Conservation (phyloP, 2,797 vertebrate genomes). For the Muscicapa striata region DNA sequence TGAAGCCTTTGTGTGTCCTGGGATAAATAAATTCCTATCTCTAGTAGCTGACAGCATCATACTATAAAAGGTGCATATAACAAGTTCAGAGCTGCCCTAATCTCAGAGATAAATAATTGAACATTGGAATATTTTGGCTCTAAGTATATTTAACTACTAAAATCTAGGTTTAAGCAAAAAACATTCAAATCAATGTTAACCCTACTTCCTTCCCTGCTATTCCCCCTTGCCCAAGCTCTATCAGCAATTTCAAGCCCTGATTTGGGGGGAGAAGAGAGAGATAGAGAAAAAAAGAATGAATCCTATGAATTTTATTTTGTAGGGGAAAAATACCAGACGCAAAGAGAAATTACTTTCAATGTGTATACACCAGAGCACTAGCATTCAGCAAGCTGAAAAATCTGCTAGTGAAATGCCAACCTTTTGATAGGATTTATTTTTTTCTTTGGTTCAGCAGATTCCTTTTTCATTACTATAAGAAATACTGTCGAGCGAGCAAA, state of each 20-base stretch:
- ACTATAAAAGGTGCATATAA: not conserved
- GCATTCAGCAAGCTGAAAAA: not conserved
- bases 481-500: not conserved
- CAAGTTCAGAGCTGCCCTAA: not conserved
- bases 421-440: not conserved
- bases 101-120: constrained; percentile 5
- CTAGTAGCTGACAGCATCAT: not conserved
- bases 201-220: not conserved
- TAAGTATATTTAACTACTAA: not conserved
- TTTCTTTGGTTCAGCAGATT: constrained; percentile 27
- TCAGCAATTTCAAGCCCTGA: not conserved
- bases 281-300: not conserved
- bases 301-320: not conserved
- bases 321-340: not conserved
- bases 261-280: not conserved
- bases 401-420: not conserved
- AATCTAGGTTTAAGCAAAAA: not conserved
- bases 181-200: not conserved
- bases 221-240: fast-evolving
- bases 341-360: not conserved
- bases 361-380: not conserved
- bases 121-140: not conserved
- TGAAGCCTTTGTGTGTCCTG: not conserved
- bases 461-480: constrained; percentile 11
- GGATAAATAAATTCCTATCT: constrained; percentile 3